Evolutionary conservation across 2,888 invertebrate species (phyloP).

Genomic region (Sabatieria punctata): DNA sequence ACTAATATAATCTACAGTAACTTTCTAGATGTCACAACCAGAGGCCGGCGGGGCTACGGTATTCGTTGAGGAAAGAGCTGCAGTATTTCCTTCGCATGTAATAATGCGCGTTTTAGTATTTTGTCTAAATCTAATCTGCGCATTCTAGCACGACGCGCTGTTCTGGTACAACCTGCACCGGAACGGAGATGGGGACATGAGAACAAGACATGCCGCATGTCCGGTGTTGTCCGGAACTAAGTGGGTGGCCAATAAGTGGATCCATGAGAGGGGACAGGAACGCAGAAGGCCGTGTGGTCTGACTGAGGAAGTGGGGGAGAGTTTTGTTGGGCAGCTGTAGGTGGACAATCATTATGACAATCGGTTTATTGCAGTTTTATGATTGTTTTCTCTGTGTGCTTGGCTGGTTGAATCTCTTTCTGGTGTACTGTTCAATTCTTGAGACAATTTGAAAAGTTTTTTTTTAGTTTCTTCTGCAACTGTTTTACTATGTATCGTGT

Average conservation of each 20-base stretch:
- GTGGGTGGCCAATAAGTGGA: conserved; percentile 95
- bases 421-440: too few species aligned
- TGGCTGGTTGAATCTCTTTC: too few species aligned
- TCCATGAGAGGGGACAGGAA: conserved; percentile 77
- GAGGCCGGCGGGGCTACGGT: conserved; percentile 93
- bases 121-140: neutral
- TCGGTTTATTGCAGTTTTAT: too few species aligned
- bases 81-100: conserved; percentile 63
- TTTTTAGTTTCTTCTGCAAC: too few species aligned
- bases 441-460: too few species aligned
- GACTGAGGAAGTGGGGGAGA: conserved; percentile 19
- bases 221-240: conserved; percentile 88
- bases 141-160: conserved; percentile 57
- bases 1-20: neutral
- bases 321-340: conserved; percentile 20
- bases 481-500: too few species aligned
- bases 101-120: conserved; percentile 3
- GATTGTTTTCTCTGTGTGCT: too few species aligned
- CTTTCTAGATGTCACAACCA: conserved; percentile 75
- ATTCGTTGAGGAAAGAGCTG: conserved; percentile 67
- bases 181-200: conserved; percentile 74
- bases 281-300: conserved; percentile 44
- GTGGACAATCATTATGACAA: too few species aligned
- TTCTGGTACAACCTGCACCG: conserved; percentile 87
- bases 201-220: conserved; percentile 87